Percentiles rank a stretch among this genome's conserved stretches.
phyloP scores from a whole-genome alignment of 2,797 vertebrate genomes.

The Myotis planiceps region DNA sequence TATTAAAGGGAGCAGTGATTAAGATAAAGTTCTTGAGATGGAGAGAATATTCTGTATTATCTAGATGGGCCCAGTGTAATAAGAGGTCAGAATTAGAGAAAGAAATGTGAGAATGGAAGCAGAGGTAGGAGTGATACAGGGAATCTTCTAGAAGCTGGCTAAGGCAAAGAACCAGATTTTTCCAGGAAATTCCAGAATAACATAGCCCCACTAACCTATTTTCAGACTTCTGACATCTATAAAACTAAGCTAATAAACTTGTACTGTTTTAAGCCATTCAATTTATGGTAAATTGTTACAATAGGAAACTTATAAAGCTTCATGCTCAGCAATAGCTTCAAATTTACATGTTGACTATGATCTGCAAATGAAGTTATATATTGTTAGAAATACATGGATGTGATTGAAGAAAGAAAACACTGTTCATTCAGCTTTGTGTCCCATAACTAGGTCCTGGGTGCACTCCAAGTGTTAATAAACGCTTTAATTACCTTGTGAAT shows the following conservation, averaged over 20 bases:
- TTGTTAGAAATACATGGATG: background rate
- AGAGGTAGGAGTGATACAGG: background rate
- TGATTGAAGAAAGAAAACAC: background rate
- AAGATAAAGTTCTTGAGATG: background rate
- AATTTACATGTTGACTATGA: background rate
- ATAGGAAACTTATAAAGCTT: background rate
- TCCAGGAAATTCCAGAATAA: background rate
- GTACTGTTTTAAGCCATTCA: background rate
- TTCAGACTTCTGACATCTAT: background rate
- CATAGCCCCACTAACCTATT: background rate
- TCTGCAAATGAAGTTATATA: background rate
- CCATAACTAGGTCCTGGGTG: background rate
- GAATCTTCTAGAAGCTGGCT: background rate
- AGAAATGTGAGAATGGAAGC: background rate
- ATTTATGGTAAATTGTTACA: background rate
- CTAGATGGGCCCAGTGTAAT: background rate
- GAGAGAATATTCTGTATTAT: background rate
- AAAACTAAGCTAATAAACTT: background rate
- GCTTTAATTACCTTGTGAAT: background rate
- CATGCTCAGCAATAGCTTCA: background rate
- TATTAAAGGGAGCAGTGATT: background rate
- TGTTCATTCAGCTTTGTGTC: background rate
- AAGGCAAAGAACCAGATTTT: background rate
- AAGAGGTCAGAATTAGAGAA: background rate
- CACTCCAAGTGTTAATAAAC: background rate